Base-by-base conservation (phyloP, 2,888 invertebrate species). In the Eilema depressum region DNA sequence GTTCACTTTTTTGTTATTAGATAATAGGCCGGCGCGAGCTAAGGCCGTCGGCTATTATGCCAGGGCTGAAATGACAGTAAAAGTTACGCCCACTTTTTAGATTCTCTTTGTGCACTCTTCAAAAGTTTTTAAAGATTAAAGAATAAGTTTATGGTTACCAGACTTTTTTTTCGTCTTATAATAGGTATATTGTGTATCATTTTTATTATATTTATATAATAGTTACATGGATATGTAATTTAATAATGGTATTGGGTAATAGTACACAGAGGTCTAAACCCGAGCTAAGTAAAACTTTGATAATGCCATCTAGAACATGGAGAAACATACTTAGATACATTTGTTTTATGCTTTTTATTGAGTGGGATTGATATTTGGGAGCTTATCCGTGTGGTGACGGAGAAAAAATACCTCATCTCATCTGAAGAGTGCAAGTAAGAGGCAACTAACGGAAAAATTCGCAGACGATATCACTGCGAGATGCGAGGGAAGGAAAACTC, bases 1-100 rank as follows among this genome's bases (percentile, higher is more conserved):
- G 78, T 60, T 70, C 75, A 67, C 56, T 70, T 83, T 86, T 86
- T 85, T 88, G 64, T 66, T 86, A 84, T 83, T 81, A 78, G 83
- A 92, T 93, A 94, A 94, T 92, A 91, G 91, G 86, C 84, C 90
- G 91, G 92, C 91, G 91, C 92, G 91, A 91, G 90, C 86, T 84
- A 83, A 88, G 86, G 83, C 91, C 89, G 85, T 86, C 87, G 78
- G 81, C 91, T 87, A 93, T 94, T 93, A 92, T 93, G 86, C 81
- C 83, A 83, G 85, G 86, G 87, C 85, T 83, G 87, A 91, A 94
- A 93, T 92, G 94, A 93, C 93, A 94, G 93, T 90, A 87, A 88
- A 88, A 93, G 93, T 87, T 83, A 94, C 95, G 95, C 95, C 95
- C 92, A 94, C 94, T 94, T 95, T 93, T 93, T 87, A 92, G 85